Evolutionary conservation across 2,888 invertebrate species (phyloP).

Genomic region (Dioctria linearis): DNA sequence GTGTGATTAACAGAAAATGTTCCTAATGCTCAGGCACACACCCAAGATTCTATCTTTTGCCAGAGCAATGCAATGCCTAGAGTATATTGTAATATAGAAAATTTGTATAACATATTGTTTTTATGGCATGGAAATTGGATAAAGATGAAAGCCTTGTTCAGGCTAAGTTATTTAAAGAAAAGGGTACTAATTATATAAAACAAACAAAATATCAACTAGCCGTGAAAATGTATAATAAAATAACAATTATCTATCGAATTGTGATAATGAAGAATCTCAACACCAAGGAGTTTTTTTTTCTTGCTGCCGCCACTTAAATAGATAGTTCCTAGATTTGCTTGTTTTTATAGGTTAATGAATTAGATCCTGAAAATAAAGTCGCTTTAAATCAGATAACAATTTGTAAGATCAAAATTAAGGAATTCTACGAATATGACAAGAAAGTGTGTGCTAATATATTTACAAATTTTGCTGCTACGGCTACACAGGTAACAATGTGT

Average conservation of each 20-base stretch:
- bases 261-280: constrained; percentile 69
- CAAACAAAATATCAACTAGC: constrained; percentile 83
- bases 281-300: constrained; percentile 17
- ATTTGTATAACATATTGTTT: too few species aligned
- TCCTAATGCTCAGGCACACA: too few species aligned
- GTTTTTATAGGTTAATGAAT: too few species aligned
- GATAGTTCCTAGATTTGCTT: too few species aligned
- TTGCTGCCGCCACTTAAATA: too few species aligned
- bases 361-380: constrained; percentile 92
- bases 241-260: constrained; percentile 64
- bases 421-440: constrained; percentile 86
- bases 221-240: constrained; percentile 88
- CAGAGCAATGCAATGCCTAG: too few species aligned
- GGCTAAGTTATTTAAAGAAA: too few species aligned
- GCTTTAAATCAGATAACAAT: constrained; percentile 82
- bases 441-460: constrained; percentile 96
- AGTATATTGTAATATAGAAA: too few species aligned
- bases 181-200: constrained; percentile 93
- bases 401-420: constrained; percentile 82
- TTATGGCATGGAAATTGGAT: constrained; percentile 88
- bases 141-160: constrained; percentile 85
- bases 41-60: too few species aligned
- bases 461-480: constrained; percentile 88
- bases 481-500: too few species aligned
- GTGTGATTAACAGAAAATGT: too few species aligned